Evolutionary conservation across 30 jellyfish, hydroid and myxozoan species (phyloP).

Genomic region (Nemopilema nomurai): DNA sequence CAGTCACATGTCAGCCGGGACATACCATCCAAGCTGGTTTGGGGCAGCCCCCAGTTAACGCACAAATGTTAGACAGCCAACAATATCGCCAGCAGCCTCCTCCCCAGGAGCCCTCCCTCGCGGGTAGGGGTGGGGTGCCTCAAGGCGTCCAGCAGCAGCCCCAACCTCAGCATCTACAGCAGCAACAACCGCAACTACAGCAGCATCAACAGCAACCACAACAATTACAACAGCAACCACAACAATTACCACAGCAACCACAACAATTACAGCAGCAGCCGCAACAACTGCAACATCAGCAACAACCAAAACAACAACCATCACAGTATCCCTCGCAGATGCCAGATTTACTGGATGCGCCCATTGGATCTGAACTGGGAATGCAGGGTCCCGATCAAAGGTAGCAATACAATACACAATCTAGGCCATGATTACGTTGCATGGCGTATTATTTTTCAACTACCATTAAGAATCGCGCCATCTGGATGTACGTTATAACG

Average conservation of each 20-base stretch:
- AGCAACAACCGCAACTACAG: constrained; percentile 11
- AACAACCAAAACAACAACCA: constrained; percentile 60
- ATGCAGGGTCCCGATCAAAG: constrained; percentile 32
- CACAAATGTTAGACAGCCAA: constrained; percentile 11
- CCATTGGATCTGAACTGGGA: constrained; percentile 67
- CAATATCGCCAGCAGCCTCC: constrained; percentile 39
- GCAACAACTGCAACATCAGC: constrained; percentile 30
- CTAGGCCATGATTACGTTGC: too few relatives aligned
- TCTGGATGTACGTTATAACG: too few relatives aligned
- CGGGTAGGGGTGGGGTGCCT: background rate
- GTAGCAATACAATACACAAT: too few relatives aligned
- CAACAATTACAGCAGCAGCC: constrained; percentile 51
- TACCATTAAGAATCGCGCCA: too few relatives aligned
- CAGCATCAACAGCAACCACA: constrained; percentile 47
- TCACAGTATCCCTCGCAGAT: constrained; percentile 44
- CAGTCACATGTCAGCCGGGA: background rate
- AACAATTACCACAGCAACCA: constrained; percentile 17
- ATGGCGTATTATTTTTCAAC: too few relatives aligned
- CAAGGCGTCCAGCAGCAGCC: constrained; percentile 30
- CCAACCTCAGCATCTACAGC: constrained; percentile 41
- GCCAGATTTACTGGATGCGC: constrained; percentile 75
- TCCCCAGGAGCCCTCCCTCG: constrained; percentile 8
- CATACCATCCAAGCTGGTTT: constrained; percentile 3
- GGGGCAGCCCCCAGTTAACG: constrained; percentile 34
- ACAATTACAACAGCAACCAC: constrained; percentile 21